These are phyloP conservation scores for Mesaphorura yosii DNA, from an alignment of 1,140 invertebrate genomes.

Conservation along the genomic window DNA sequence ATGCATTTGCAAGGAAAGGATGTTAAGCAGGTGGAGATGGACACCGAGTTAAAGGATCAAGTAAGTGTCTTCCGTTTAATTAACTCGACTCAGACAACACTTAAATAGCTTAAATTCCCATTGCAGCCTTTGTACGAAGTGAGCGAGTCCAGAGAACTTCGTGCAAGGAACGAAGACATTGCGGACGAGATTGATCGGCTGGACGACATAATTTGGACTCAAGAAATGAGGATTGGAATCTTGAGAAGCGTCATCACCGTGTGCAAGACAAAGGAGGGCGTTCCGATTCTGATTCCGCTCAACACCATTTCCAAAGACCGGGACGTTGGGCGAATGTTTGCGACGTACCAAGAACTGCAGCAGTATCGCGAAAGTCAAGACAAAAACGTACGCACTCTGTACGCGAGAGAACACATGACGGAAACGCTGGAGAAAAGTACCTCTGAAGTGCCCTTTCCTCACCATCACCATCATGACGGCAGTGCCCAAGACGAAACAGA, in stretches of 20 bases:
- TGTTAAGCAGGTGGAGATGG: neutral
- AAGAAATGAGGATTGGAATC: conserved; percentile 6
- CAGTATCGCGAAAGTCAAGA: neutral
- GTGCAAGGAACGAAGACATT: conserved; percentile 12
- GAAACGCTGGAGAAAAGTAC: conserved; percentile 4
- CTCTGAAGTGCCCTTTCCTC: neutral
- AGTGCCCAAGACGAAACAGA: neutral
- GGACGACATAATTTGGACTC: conserved; percentile 9
- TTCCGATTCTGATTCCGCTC: conserved; percentile 12
- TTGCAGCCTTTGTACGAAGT: neutral
- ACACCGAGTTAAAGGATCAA: neutral
- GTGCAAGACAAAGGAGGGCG: conserved; percentile 18
- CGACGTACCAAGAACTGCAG: conserved; percentile 11
- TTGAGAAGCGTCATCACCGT: conserved; percentile 11
- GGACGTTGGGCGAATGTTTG: conserved; percentile 4
- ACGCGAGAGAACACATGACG: neutral
- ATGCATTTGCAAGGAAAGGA: conserved; percentile 10
- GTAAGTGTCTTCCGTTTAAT: neutral
- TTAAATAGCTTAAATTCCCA: too few relatives aligned
- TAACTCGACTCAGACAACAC: neutral
- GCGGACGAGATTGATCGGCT: conserved; percentile 12
- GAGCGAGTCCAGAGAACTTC: neutral
- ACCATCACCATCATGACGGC: neutral
- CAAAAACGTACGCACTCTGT: conserved; percentile 9
- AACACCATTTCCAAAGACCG: conserved; percentile 1